These are phyloP conservation scores for Eremophila alpestris DNA, from an alignment of 2,797 vertebrate genomes.

Conservation along the genomic window DNA sequence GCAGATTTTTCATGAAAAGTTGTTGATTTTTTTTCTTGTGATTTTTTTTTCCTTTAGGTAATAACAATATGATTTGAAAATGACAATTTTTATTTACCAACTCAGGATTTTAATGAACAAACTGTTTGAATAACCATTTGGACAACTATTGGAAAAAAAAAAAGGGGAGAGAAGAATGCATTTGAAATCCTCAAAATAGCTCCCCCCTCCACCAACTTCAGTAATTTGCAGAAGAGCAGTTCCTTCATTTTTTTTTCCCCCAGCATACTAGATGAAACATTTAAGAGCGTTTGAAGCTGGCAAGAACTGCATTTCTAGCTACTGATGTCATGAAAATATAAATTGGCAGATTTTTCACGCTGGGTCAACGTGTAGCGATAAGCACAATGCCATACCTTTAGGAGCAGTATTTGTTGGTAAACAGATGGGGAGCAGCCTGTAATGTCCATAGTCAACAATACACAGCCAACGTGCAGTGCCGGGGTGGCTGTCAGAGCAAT, in stretches of 20 bases:
- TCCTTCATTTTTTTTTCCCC: neutral
- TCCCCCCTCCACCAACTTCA: neutral
- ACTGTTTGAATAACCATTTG: constrained; percentile 21
- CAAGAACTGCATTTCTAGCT: constrained; percentile 43
- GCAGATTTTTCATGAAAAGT: neutral
- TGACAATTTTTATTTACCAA: neutral
- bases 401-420: constrained; percentile 55
- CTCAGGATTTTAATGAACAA: neutral
- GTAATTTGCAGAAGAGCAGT: constrained; percentile 17
- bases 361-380: constrained; percentile 47
- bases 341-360: constrained; percentile 64
- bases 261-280: constrained; percentile 44
- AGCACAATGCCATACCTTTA: constrained; percentile 46
- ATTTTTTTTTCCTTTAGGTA: neutral
- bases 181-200: constrained; percentile 13
- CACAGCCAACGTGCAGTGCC: neutral
- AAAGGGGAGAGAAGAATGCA: neutral
- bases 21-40: neutral
- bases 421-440: constrained; percentile 39
- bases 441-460: neutral
- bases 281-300: constrained; percentile 57
- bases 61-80: neutral
- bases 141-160: neutral
- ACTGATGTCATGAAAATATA: constrained; percentile 55
- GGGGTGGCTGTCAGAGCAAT: neutral